Evolutionary conservation across 2,113 vertebrate species (phyloP).

Genomic region (Megaleporinus macrocephalus): DNA sequence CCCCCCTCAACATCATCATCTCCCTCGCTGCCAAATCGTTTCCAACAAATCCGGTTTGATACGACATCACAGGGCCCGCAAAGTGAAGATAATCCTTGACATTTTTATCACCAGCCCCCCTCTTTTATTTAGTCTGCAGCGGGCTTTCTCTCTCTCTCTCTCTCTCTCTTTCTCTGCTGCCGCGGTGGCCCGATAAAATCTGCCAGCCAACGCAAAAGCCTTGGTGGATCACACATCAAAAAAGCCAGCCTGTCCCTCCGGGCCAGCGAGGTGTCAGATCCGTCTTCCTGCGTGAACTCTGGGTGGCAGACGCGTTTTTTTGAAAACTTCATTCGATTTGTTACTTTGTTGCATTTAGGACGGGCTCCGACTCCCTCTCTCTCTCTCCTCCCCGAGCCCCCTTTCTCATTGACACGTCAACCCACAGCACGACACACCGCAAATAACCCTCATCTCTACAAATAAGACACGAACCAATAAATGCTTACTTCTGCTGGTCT

Average conservation of each 20-base stretch:
- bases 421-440: not conserved
- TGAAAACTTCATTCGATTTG: slow-evolving; percentile 70
- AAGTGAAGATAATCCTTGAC: slow-evolving; percentile 80
- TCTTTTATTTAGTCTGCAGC: slow-evolving; percentile 73
- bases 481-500: not conserved
- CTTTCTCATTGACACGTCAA: not conserved
- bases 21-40: slow-evolving; percentile 74
- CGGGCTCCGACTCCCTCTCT: not conserved
- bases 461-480: not conserved
- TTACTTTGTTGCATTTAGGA: slow-evolving; percentile 47
- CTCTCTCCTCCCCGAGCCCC: not conserved
- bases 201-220: slow-evolving; percentile 69
- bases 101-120: slow-evolving; percentile 74
- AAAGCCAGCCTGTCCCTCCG: slow-evolving; percentile 63
- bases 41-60: slow-evolving; percentile 76
- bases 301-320: slow-evolving; percentile 71
- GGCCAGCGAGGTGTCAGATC: slow-evolving; percentile 75
- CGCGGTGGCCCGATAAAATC: slow-evolving; percentile 79
- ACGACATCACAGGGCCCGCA: slow-evolving; percentile 69
- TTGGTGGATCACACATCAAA: slow-evolving; percentile 81
- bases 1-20: slow-evolving; percentile 53
- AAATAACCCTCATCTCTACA: not conserved
- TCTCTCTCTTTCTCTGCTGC: slow-evolving; percentile 58
- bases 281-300: slow-evolving; percentile 68
- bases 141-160: slow-evolving; percentile 23